Base-by-base conservation (phyloP, 2,113 vertebrate genomes). In the Salvelinus sp. region DNA sequence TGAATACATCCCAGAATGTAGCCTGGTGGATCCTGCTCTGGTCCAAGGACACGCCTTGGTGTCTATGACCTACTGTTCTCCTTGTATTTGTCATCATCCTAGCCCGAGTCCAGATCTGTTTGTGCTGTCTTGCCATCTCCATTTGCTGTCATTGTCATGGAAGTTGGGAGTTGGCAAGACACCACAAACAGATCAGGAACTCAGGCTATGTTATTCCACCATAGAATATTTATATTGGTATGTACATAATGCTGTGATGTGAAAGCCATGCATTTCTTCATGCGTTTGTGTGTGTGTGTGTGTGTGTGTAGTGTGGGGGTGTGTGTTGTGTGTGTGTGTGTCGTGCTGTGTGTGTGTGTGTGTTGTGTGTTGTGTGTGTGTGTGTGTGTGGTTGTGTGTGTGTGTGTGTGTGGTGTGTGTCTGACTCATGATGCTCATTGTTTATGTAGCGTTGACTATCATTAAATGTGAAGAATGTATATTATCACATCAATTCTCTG, bases 11-110 rank as follows among this genome's bases (percentile, higher is more conserved):
- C 38, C 38, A 44, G 38, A 10, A 10, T 44, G 38, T 44, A 95
- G 94, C 0, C 74, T 96, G 82, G 86, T 95, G 33, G 92, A 95
- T 78, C 94, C 94, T 0, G 82, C 82, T 1, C 85, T 93, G 73
- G 88, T 96, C 69, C 87, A 77, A 54, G 72, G 74, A 1, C 88
- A 92, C 2, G 79, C 88, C 6, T 74, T 74, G 82, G 88, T 88
- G 89, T 25, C 70, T 84, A 60, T 91, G 75, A 86, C 38, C 3
- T 0, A 14, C 18, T 6, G 22, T 23, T 13, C 7, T 65, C 23
- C 5, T 7, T 60, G 22, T 0, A 50, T 27, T 75, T 30, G 30
- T 33, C 33, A 33, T 33, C 7, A 38, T 9, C 33, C 33, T 60
- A 18, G 65, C 65, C 65, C 2, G 14, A 22, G 27, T 28, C 6